Evolutionary conservation across 2,797 vertebrate genomes (phyloP).

Genomic region (Myotis vivesi): DNA sequence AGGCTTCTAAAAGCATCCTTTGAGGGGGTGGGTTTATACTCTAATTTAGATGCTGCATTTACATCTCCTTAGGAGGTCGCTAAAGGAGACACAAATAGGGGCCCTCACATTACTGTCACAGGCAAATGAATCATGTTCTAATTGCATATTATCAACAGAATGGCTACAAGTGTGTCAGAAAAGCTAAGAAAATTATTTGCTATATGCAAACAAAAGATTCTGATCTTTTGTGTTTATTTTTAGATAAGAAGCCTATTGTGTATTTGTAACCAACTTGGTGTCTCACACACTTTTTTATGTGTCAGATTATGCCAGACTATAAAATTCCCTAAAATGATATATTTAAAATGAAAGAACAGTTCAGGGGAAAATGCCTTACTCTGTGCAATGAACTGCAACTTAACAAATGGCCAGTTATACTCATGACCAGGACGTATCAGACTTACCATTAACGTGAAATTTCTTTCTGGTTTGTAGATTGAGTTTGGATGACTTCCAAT

Average conservation of each 20-base stretch:
- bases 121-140: slow-evolving; percentile 69
- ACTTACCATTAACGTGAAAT: slow-evolving; percentile 51
- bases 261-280: slow-evolving; percentile 45
- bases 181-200: slow-evolving; percentile 52
- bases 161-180: slow-evolving; percentile 52
- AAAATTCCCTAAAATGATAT: slow-evolving; percentile 26
- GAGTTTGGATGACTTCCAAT: slow-evolving; percentile 42
- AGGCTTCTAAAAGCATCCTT: slow-evolving; percentile 47
- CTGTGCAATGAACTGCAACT: slow-evolving; percentile 53
- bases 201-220: slow-evolving; percentile 53
- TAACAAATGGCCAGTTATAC: slow-evolving; percentile 29
- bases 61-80: slow-evolving; percentile 44
- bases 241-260: slow-evolving; percentile 62
- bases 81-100: slow-evolving; percentile 60
- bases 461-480: slow-evolving; percentile 59
- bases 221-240: slow-evolving; percentile 72
- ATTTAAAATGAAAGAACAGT: slow-evolving; percentile 26
- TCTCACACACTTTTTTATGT: slow-evolving; percentile 20
- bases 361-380: background rate
- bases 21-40: slow-evolving; percentile 40
- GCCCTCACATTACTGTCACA: background rate
- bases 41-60: slow-evolving; percentile 47
- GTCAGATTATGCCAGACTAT: slow-evolving; percentile 37
- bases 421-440: background rate
- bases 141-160: slow-evolving; percentile 64